Percentiles rank a stretch among this genome's conserved stretches.
phyloP scores from a whole-genome alignment of 2,888 invertebrate genomes.

The Drosophila paranaensis region DNA sequence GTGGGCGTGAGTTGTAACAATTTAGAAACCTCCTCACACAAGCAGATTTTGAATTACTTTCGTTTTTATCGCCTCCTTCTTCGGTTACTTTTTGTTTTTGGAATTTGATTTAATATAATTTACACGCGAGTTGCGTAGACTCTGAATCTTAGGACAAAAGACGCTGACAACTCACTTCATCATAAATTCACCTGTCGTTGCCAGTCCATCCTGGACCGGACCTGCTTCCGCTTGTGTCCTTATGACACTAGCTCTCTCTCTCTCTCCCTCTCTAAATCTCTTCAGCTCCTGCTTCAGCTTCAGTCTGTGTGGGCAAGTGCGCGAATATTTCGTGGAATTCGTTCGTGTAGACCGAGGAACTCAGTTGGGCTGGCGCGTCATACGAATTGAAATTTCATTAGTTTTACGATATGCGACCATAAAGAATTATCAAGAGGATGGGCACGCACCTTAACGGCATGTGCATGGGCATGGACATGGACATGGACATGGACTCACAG shows the following conservation, averaged over 20 bases:
- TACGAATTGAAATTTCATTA: slow-evolving; percentile 79
- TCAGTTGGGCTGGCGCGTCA: slow-evolving; percentile 61
- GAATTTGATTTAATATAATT: slow-evolving; percentile 56
- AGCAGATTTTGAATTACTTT: slow-evolving; percentile 77
- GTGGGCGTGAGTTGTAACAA: slow-evolving; percentile 64
- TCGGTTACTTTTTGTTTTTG: not conserved
- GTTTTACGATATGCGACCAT: slow-evolving; percentile 71
- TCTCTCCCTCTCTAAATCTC: not conserved
- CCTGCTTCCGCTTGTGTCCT: slow-evolving; percentile 58
- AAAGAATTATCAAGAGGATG: slow-evolving; percentile 55
- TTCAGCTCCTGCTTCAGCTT: not conserved
- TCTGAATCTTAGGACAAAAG: slow-evolving; percentile 26
- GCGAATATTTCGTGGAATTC: slow-evolving; percentile 80
- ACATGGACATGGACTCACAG: not conserved
- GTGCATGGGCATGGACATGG: slow-evolving; percentile 3
- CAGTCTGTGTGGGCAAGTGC: slow-evolving; percentile 61
- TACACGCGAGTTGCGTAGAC: slow-evolving; percentile 73
- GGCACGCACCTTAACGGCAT: slow-evolving; percentile 53
- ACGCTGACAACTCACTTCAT: slow-evolving; percentile 78
- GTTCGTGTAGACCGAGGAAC: slow-evolving; percentile 11
- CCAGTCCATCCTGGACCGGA: slow-evolving; percentile 66
- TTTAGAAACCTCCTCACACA: slow-evolving; percentile 60
- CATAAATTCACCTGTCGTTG: slow-evolving; percentile 82
- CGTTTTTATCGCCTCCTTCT: slow-evolving; percentile 63
- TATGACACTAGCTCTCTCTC: not conserved